A percentile compares a stretch with the other conserved stretches of the same genome.
Conservation (phyloP, 2,113 vertebrate genomes). For the Nannospalax galili region DNA sequence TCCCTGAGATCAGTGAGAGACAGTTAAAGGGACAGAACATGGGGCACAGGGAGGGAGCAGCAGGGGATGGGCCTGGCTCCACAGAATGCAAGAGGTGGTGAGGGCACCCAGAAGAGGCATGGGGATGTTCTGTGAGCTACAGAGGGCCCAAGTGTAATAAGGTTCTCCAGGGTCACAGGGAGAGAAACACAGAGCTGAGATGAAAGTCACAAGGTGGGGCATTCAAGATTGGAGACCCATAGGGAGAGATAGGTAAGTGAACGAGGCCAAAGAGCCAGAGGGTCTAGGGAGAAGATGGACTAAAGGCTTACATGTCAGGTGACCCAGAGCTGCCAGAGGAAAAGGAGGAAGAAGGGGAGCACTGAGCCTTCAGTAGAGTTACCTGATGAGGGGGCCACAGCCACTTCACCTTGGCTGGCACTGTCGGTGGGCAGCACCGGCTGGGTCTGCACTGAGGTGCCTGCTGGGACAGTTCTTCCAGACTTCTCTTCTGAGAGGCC, state of each 20-base stretch:
- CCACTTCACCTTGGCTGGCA: constrained; percentile 74
- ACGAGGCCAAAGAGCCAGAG: constrained; percentile 19
- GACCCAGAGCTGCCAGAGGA: constrained; percentile 61
- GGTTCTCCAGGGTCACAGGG: background rate
- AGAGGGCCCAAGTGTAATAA: background rate
- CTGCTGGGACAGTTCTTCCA: constrained; percentile 73
- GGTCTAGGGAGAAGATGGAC: constrained; percentile 28
- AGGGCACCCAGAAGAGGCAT: background rate
- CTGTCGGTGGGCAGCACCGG: constrained; percentile 79
- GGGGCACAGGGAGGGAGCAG: background rate
- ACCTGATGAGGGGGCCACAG: constrained; percentile 74
- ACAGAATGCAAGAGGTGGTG: background rate
- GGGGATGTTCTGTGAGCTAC: constrained; percentile 1
- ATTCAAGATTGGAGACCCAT: background rate
- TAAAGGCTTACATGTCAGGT: constrained; percentile 58
- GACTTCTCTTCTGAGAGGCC: constrained; percentile 70
- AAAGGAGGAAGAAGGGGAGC: background rate
- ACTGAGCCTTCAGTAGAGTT: constrained; percentile 64
- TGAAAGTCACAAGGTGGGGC: background rate
- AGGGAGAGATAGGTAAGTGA: background rate
- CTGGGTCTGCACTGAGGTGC: constrained; percentile 70
- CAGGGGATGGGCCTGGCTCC: background rate
- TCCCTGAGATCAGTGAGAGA: constrained; percentile 73
- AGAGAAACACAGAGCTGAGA: background rate
- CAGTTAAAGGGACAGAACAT: background rate